These are phyloP conservation scores for Lepidostoma basale DNA, from an alignment of 1,140 invertebrate genomes.

Conservation along the genomic window DNA sequence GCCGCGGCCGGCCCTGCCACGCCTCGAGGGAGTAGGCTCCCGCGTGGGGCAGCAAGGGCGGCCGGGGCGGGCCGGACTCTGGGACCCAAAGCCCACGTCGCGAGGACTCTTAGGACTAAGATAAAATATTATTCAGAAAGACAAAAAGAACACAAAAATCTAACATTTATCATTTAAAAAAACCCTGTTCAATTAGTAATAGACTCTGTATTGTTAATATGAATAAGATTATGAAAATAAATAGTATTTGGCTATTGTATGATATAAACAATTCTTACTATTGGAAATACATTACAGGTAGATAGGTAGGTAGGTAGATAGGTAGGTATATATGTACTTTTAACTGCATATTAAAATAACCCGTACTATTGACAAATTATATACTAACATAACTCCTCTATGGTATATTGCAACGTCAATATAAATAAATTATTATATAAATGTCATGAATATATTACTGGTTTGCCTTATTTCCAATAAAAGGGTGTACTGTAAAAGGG, in stretches of 20 bases:
- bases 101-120: not conserved
- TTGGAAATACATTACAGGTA: constrained; percentile 16
- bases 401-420: constrained; percentile 45
- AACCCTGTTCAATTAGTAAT: constrained; percentile 42
- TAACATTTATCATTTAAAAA: constrained; percentile 39
- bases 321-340: constrained; percentile 10
- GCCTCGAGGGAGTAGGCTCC: no score
- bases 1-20: no score
- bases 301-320: no score
- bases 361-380: constrained; percentile 44
- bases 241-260: constrained; percentile 47
- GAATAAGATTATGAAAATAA: constrained; percentile 47
- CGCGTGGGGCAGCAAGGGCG: no score
- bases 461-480: constrained; percentile 39
- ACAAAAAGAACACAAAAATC: constrained; percentile 13
- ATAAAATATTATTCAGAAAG: constrained; percentile 17
- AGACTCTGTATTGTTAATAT: constrained; percentile 45
- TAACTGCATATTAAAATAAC: constrained; percentile 39
- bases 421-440: constrained; percentile 45
- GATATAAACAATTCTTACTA: constrained; percentile 40
- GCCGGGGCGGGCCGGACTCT: no score
- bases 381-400: constrained; percentile 42
- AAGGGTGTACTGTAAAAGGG: constrained; percentile 44
- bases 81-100: no score
- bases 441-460: constrained; percentile 46